Evolutionary conservation across 1,140 invertebrate species (phyloP).

Genomic region (Hermetia illucens): DNA sequence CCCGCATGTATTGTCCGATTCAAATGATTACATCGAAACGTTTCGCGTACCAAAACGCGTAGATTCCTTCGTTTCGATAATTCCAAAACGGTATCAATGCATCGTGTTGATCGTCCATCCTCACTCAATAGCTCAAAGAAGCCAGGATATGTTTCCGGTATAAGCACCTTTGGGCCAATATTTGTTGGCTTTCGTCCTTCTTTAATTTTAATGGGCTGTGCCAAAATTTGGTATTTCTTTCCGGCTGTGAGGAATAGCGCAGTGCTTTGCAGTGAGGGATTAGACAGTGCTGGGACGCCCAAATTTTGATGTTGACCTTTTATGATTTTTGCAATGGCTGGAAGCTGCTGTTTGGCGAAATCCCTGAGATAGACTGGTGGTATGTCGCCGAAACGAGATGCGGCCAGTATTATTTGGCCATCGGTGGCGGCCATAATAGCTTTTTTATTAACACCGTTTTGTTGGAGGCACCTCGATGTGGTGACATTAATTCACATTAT

Average conservation of each 20-base stretch:
- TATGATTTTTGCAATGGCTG: conserved; percentile 76
- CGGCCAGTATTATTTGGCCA: conserved; percentile 69
- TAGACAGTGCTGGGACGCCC: conserved; percentile 70
- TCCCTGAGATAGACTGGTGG: conserved; percentile 27
- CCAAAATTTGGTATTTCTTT: conserved; percentile 68
- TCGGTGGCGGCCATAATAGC: conserved; percentile 79
- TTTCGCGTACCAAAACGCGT: conserved; percentile 65
- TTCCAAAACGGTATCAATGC: conserved; percentile 77
- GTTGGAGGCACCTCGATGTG: too few species aligned
- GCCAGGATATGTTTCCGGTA: conserved; percentile 79
- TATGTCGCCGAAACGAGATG: conserved; percentile 63
- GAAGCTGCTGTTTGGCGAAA: conserved; percentile 60
- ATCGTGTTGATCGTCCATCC: conserved; percentile 75
- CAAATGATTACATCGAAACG: conserved; percentile 31
- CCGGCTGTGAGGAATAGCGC: conserved; percentile 72
- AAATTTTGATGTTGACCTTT: conserved; percentile 84
- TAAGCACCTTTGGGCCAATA: conserved; percentile 67
- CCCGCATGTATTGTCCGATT: conserved; percentile 69
- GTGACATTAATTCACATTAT: too few species aligned
- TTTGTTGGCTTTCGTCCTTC: conserved; percentile 57
- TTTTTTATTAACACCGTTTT: too few species aligned
- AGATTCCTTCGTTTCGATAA: conserved; percentile 49
- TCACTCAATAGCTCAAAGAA: conserved; percentile 90
- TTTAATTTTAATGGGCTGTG: conserved; percentile 82
- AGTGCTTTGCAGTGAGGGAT: conserved; percentile 67